Base-by-base conservation (phyloP, 2,113 vertebrate genomes). In the Scartelaos histophorus region DNA sequence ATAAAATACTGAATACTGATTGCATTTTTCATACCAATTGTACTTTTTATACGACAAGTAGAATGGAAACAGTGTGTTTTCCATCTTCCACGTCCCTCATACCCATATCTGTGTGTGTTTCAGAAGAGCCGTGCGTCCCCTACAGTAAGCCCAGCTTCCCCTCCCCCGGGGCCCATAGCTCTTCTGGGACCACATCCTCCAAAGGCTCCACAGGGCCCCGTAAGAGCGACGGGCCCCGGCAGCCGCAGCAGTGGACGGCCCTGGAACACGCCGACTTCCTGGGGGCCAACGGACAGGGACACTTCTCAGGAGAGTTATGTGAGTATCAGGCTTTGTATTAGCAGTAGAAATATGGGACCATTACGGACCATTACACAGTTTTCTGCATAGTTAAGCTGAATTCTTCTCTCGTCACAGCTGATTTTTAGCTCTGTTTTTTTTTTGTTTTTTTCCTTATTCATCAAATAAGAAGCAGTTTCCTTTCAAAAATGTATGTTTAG, bases 291-390 rank as follows among this genome's bases (percentile, higher is more conserved):
- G 95, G 94, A 90, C 96, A 95, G 94, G 95, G 96, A 92, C 96
- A 96, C 91, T 97, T 95, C 94, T 92, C 95, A 83, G 96, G 95
- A 93, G 96, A 98, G 93, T 97, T 98, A 95, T 98, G 96, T 99
- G 93, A 94, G 65, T 67, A 64, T 43, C 16, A 0, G 60, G 5
- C 24, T 17, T 35, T 62, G 21, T 13, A 22, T 22, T 3, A 21
- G 1, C 6, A 22, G 49, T 16, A 19, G 6, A 5, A 19, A 3
- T 51, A 5, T 51, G 49, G 7, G 38, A 43, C 1, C 1, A 1
- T 43, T 43, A 43, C 1, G 38, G 35, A 1, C 35, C 35, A 38
- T 38, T 38, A 38, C 35, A 1, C 35, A 5, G 5, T 38, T 38
- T 38, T 38, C 35, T 38, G n/a, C n/a, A n/a, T n/a, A n/a, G n/a